A percentile compares a stretch with the other conserved stretches of the same genome.
phyloP scores from a whole-genome alignment of 2,113 vertebrate genomes.

The Setophaga coronata region DNA sequence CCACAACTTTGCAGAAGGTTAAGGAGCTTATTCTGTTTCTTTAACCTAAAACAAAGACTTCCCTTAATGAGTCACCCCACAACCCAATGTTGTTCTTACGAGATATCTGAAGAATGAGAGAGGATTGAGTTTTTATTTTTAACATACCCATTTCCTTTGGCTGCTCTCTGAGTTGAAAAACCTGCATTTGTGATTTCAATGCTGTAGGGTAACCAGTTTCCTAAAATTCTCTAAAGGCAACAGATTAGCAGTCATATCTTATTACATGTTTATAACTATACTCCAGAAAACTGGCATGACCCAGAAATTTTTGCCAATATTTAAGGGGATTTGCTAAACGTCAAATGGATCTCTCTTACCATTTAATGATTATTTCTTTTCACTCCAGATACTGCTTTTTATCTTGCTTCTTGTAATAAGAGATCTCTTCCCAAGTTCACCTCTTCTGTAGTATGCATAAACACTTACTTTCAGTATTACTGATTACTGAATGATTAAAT shows the following conservation, averaged over 20 bases:
- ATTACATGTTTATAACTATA: background rate
- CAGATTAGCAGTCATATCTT: background rate
- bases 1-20: background rate
- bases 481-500: background rate
- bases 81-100: fast-evolving
- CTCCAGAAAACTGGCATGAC: background rate
- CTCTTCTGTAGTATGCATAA: background rate
- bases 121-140: background rate
- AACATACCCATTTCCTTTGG: background rate
- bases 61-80: background rate
- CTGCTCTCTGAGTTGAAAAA: background rate
- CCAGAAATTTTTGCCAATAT: background rate
- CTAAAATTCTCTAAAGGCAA: background rate
- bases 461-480: background rate
- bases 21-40: background rate
- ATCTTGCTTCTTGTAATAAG: background rate
- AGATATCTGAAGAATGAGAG: background rate
- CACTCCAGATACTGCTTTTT: background rate
- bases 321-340: background rate
- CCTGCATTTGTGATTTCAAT: background rate
- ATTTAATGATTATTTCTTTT: background rate
- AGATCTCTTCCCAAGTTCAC: background rate
- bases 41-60: background rate
- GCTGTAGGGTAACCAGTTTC: background rate
- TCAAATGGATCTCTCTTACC: background rate